Conservation (phyloP, 2,888 invertebrate genomes). For the Loripinus fragilis region DNA sequence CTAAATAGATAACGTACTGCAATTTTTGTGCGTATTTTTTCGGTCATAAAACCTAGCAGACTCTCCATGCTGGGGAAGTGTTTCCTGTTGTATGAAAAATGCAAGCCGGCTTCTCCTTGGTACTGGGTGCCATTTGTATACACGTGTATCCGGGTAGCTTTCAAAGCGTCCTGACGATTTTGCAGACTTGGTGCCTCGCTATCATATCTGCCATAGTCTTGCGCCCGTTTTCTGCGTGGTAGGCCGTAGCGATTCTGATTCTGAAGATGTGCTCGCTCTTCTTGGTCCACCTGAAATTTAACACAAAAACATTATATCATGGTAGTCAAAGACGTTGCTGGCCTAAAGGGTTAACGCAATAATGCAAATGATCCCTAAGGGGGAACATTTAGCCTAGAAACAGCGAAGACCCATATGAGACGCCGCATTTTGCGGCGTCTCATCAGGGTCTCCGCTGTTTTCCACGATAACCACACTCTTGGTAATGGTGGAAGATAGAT, state of each 20-base stretch:
- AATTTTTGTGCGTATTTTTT: background rate
- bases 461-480: no score
- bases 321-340: no score
- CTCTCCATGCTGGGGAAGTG: conserved; percentile 19
- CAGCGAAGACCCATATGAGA: no score
- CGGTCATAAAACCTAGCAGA: conserved; percentile 16
- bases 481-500: no score
- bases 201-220: conserved; percentile 15
- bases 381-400: no score
- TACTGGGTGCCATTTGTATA: background rate
- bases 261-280: no score
- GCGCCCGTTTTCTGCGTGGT: background rate
- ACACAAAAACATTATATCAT: background rate
- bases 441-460: background rate
- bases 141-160: background rate
- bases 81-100: conserved; percentile 25
- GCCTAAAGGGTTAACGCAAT: no score
- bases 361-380: background rate
- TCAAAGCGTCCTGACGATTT: conserved; percentile 7
- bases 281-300: conserved; percentile 19
- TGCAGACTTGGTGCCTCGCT: conserved; percentile 20
- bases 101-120: conserved; percentile 12
- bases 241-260: background rate
- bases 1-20: conserved; percentile 23
- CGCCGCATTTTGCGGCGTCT: background rate